Percentiles rank a stretch among this genome's conserved stretches.
These are phyloP conservation scores for Eledone cirrhosa DNA, from an alignment of 2,888 invertebrate species.

Conservation along the genomic window DNA sequence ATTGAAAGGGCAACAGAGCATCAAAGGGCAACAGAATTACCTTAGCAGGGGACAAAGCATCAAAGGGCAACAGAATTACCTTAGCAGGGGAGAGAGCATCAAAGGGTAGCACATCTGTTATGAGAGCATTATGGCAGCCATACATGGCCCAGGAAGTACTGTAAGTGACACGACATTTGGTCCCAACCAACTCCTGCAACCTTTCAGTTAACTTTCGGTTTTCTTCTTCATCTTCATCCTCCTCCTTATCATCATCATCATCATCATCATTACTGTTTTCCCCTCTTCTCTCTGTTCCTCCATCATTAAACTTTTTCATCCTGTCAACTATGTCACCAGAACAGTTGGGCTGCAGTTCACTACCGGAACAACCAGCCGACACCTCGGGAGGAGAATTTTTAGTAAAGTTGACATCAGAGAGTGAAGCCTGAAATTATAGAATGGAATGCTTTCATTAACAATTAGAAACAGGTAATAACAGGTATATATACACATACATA, in stretches of 20 bases:
- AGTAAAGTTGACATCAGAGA: background rate
- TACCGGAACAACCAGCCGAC: background rate
- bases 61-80: too few relatives aligned
- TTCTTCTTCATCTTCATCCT: conserved; percentile 14
- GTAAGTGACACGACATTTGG: conserved; percentile 87
- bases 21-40: too few relatives aligned
- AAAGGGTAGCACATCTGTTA: conserved; percentile 62
- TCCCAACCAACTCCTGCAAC: conserved; percentile 74
- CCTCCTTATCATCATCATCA: background rate
- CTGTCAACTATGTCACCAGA: background rate
- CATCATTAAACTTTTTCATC: background rate
- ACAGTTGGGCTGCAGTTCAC: background rate
- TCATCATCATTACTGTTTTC: background rate
- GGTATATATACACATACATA: too few relatives aligned
- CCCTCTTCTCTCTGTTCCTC: background rate
- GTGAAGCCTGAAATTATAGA: background rate
- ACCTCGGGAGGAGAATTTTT: background rate
- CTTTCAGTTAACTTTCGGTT: conserved; percentile 30
- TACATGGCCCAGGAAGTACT: conserved; percentile 79
- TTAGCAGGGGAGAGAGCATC: conserved; percentile 4
- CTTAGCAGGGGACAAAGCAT: too few relatives aligned
- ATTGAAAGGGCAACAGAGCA: too few relatives aligned
- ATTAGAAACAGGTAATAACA: too few relatives aligned
- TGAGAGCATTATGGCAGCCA: conserved; percentile 86
- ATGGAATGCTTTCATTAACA: too few relatives aligned